phyloP scores from a whole-genome alignment of 2,113 vertebrate genomes.

The Gopherus evgoodei region DNA sequence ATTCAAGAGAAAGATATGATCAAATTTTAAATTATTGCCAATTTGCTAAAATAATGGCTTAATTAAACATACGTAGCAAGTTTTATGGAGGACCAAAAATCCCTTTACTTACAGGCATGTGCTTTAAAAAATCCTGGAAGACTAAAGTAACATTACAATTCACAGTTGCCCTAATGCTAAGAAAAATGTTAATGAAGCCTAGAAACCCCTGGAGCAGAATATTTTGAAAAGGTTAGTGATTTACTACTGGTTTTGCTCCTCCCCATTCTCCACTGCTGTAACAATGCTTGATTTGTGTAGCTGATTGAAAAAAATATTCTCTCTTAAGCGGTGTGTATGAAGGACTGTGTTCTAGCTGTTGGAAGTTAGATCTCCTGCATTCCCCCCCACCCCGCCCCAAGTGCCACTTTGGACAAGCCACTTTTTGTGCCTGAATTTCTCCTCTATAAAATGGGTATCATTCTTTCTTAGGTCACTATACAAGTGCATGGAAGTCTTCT shows the following conservation, averaged over 20 bases:
- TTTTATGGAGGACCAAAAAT: neutral
- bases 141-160: neutral
- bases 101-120: neutral
- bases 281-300: neutral
- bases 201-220: rapidly evolving
- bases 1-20: slow-evolving; percentile 34
- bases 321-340: neutral
- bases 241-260: neutral
- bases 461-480: neutral
- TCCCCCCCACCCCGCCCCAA: neutral
- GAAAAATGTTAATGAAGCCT: neutral
- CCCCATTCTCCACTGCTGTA: neutral
- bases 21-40: neutral
- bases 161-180: neutral
- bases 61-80: neutral
- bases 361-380: neutral
- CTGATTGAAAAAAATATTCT: neutral
- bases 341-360: neutral
- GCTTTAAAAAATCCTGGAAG: neutral
- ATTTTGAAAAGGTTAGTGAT: slow-evolving; percentile 8
- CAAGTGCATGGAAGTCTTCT: neutral
- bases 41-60: neutral
- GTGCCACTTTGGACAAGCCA: neutral
- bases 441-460: neutral
- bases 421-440: neutral